These are phyloP conservation scores for Echiichthys vipera DNA, from an alignment of 2,797 vertebrate species.

Conservation along the genomic window DNA sequence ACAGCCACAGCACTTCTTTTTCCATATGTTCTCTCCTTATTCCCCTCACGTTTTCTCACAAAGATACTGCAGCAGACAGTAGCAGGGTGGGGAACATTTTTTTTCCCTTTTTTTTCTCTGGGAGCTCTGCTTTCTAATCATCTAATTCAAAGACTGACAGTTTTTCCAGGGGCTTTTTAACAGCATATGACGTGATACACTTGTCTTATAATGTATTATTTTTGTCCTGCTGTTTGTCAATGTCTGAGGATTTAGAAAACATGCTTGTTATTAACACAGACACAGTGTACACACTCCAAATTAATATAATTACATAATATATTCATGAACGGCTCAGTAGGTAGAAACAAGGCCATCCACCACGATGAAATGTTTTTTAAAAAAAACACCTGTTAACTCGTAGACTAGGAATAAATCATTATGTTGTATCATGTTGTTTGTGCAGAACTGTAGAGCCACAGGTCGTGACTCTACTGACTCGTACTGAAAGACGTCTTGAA, in stretches of 20 bases:
- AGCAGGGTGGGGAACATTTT: neutral
- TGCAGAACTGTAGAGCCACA: neutral
- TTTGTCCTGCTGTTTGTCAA: neutral
- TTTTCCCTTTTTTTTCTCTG: neutral
- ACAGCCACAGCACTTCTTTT: slow-evolving; percentile 1
- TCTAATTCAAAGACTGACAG: slow-evolving; percentile 19
- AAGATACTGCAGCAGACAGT: slow-evolving; percentile 17
- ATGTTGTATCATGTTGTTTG: neutral
- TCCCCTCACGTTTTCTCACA: slow-evolving; percentile 31
- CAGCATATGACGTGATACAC: slow-evolving; percentile 1
- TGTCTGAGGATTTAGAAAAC: slow-evolving; percentile 12
- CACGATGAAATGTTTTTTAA: no score
- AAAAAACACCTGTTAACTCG: no score
- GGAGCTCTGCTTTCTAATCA: slow-evolving; percentile 37
- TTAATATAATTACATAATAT: neutral
- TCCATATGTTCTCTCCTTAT: slow-evolving; percentile 18
- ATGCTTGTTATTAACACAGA: neutral
- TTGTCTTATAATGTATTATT: neutral
- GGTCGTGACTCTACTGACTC: neutral
- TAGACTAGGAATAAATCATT: no score
- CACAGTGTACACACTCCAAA: slow-evolving; percentile 5
- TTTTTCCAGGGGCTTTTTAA: slow-evolving; percentile 24
- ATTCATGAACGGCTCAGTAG: slow-evolving; percentile 4
- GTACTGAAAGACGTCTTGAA: no score
- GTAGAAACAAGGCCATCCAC: no score